These are phyloP conservation scores for Ormyrus thymus DNA, from an alignment of 2,888 invertebrate genomes.

Conservation along the genomic window DNA sequence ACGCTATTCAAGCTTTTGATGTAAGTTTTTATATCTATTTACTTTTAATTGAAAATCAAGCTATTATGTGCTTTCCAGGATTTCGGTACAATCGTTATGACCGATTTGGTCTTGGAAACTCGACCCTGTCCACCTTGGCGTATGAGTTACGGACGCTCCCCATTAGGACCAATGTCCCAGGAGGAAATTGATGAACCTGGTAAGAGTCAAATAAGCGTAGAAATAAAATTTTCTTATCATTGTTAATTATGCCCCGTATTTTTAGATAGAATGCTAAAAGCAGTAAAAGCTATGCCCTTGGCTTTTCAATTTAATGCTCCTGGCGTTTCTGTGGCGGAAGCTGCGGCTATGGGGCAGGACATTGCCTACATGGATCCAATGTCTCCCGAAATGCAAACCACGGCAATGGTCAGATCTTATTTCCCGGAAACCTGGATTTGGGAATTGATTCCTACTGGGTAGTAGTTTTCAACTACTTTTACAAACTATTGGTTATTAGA, in stretches of 20 bases:
- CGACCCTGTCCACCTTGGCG: conserved; percentile 75
- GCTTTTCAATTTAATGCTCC: conserved; percentile 64
- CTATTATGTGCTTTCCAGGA: conserved; percentile 73
- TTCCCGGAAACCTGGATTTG: conserved; percentile 83
- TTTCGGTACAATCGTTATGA: conserved; percentile 77
- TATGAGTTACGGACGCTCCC: conserved; percentile 57
- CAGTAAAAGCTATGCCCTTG: conserved; percentile 66
- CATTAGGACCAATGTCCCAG: conserved; percentile 57
- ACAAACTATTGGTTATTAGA: no score
- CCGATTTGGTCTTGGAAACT: conserved; percentile 77
- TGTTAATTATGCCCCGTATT: conserved; percentile 3
- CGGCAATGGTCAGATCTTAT: conserved; percentile 72
- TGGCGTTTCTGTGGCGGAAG: conserved; percentile 55
- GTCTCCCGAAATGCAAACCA: conserved; percentile 59
- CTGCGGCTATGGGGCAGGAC: conserved; percentile 62
- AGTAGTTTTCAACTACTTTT: conserved; percentile 22
- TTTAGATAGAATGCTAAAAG: conserved; percentile 64
- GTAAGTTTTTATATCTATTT: conserved; percentile 60
- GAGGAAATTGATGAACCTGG: conserved; percentile 63
- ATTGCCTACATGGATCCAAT: conserved; percentile 66
- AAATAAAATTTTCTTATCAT: neutral
- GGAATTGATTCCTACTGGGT: conserved; percentile 77
- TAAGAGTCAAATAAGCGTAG: conserved; percentile 45
- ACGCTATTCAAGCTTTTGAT: conserved; percentile 73
- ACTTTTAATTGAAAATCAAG: conserved; percentile 47